A percentile compares a stretch with the other conserved stretches of the same genome.
Conservation (phyloP, 2,888 invertebrate genomes). For the Orchestes rusci region DNA sequence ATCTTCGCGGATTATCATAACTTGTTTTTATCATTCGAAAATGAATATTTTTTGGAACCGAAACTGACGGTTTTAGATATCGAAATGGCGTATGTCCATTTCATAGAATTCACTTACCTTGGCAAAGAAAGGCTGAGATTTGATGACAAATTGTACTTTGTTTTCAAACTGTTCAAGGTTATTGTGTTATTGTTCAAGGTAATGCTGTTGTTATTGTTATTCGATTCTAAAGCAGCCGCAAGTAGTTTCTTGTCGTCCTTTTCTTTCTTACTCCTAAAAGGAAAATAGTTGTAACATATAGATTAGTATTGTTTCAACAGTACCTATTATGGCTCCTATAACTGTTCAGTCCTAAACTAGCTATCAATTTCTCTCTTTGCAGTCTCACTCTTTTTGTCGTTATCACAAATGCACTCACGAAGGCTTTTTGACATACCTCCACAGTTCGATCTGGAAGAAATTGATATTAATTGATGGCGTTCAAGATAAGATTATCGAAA, state of each 20-base stretch:
- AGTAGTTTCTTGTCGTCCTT: slow-evolving; percentile 14
- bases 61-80: too few relatives aligned
- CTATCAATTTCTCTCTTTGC: slow-evolving; percentile 47
- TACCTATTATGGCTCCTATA: slow-evolving; percentile 41
- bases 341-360: slow-evolving; percentile 43
- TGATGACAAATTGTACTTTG: slow-evolving; percentile 24
- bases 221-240: not conserved
- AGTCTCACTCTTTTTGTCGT: slow-evolving; percentile 49
- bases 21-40: too few relatives aligned
- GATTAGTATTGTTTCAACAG: not conserved
- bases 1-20: too few relatives aligned
- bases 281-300: too few relatives aligned
- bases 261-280: slow-evolving; percentile 21
- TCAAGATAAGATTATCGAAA: not conserved
- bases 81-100: too few relatives aligned
- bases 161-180: slow-evolving; percentile 18
- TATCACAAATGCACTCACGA: slow-evolving; percentile 49
- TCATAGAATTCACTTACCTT: slow-evolving; percentile 18
- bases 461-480: too few relatives aligned
- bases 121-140: slow-evolving; percentile 24
- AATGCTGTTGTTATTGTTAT: slow-evolving; percentile 24
- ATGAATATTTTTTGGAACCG: too few relatives aligned
- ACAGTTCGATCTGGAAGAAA: slow-evolving; percentile 28
- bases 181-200: slow-evolving; percentile 20
- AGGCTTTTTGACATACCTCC: slow-evolving; percentile 51